Evolutionary conservation across 2,113 vertebrate species (phyloP).

Genomic region (Rousettus leschenaultii): DNA sequence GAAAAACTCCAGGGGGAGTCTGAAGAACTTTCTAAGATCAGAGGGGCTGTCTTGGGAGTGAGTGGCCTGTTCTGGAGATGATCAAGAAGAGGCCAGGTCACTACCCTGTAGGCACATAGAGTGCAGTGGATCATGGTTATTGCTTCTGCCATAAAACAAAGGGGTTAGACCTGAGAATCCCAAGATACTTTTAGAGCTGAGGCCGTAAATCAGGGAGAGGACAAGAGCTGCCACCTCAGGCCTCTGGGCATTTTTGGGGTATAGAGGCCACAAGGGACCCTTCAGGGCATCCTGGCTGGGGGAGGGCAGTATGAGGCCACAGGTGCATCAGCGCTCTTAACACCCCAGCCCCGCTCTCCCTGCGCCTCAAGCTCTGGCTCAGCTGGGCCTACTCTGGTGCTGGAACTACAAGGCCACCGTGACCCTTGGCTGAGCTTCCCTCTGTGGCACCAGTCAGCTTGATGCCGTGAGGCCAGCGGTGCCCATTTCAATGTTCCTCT

Average conservation of each 20-base stretch:
- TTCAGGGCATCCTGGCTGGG: background rate
- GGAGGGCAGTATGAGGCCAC: too few species aligned
- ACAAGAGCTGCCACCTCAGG: background rate
- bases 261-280: fast-evolving
- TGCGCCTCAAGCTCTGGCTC: background rate
- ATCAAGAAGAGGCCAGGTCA: background rate
- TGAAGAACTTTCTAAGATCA: background rate
- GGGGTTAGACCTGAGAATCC: background rate
- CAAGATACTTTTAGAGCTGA: background rate
- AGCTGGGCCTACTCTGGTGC: background rate
- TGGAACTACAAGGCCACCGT: fast-evolving
- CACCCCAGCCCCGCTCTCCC: too few species aligned
- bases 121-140: background rate
- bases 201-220: background rate
- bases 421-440: background rate
- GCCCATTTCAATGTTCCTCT: fast-evolving
- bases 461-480: background rate
- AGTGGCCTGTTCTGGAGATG: background rate
- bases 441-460: background rate
- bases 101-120: fast-evolving
- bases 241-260: background rate
- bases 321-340: fast-evolving
- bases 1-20: background rate
- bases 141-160: background rate
- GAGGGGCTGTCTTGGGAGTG: background rate